A percentile compares a stretch with the other conserved stretches of the same genome.
These are phyloP conservation scores for Otus scops DNA, from an alignment of 2,797 vertebrate genomes.

Conservation along the genomic window DNA sequence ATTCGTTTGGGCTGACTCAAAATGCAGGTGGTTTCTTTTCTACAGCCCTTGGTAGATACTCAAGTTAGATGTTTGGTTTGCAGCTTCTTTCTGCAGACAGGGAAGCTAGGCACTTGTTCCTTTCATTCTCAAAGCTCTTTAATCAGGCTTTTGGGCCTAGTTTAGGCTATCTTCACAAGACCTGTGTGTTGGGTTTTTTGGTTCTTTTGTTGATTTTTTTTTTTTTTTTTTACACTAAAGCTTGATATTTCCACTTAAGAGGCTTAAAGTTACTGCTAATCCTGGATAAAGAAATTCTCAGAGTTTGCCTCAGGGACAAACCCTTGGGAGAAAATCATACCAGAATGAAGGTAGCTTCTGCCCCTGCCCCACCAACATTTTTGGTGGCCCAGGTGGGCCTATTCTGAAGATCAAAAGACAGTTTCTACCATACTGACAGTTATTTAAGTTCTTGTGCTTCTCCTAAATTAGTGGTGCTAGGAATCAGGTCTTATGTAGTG, in stretches of 20 bases:
- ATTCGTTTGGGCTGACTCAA: not conserved
- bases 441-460: not conserved
- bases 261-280: not conserved
- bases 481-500: not conserved
- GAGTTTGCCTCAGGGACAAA: not conserved
- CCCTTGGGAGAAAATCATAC: not conserved
- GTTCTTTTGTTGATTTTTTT: too few species aligned
- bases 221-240: not conserved
- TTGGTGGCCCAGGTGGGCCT: not conserved
- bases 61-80: not conserved
- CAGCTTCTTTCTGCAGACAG: not conserved
- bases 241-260: not conserved
- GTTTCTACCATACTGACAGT: not conserved
- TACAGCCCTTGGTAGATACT: not conserved
- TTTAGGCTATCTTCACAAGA: not conserved
- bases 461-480: not conserved
- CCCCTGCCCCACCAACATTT: fast-evolving
- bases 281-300: not conserved
- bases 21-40: not conserved
- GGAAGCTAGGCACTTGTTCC: not conserved
- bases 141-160: not conserved
- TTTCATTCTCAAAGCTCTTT: not conserved
- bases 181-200: not conserved
- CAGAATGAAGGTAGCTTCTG: not conserved
- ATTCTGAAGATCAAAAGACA: not conserved